phyloP scores from a whole-genome alignment of 2,888 invertebrate species.

The Diploptera punctata region DNA sequence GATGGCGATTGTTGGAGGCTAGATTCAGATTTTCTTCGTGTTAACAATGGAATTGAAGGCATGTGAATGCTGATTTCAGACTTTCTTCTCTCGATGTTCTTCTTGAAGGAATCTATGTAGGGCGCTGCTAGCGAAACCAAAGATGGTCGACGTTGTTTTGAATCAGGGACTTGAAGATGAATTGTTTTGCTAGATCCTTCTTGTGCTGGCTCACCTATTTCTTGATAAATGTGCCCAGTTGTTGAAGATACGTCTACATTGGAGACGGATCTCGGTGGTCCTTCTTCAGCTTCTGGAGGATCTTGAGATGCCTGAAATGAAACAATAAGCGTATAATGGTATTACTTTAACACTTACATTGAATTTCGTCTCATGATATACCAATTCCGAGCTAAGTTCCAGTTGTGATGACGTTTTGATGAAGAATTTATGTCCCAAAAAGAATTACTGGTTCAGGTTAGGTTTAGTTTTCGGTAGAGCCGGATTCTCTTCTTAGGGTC shows the following conservation, averaged over 20 bases:
- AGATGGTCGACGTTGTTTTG: neutral
- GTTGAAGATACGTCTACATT: conserved; percentile 15
- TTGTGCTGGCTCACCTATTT: neutral
- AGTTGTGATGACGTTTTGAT: too few relatives aligned
- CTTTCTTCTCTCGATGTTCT: conserved; percentile 14
- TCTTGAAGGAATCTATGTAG: neutral
- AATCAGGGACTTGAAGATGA: neutral
- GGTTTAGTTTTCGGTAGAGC: too few relatives aligned
- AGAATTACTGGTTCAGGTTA: too few relatives aligned
- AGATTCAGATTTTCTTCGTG: conserved; percentile 1
- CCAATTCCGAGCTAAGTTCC: too few relatives aligned
- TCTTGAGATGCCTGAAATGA: too few relatives aligned
- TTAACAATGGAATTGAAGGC: neutral
- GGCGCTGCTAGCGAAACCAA: conserved; percentile 1
- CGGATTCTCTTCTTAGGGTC: too few relatives aligned
- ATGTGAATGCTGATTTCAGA: conserved; percentile 19
- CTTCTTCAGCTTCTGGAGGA: too few relatives aligned
- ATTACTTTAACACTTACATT: too few relatives aligned
- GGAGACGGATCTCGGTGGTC: conserved; percentile 16
- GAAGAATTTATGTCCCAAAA: too few relatives aligned
- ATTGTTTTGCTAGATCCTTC: neutral
- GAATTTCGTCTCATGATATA: too few relatives aligned
- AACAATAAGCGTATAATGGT: too few relatives aligned
- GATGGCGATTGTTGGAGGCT: neutral
- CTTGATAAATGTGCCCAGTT: neutral